These are phyloP conservation scores for Bovichtus diacanthus DNA, from an alignment of 2,797 vertebrate species.

Conservation along the genomic window DNA sequence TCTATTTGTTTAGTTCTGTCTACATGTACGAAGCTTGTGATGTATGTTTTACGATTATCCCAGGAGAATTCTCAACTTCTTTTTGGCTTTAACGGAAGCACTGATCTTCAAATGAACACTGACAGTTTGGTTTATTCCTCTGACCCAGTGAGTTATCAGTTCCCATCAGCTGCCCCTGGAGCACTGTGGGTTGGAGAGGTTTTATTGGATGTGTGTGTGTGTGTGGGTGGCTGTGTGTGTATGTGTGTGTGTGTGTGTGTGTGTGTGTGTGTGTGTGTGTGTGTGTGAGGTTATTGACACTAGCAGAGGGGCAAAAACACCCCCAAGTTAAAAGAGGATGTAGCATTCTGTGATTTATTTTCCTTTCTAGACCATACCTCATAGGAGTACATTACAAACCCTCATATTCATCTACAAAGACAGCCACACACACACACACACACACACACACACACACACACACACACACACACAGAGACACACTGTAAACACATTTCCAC, in stretches of 20 bases:
- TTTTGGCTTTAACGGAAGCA: conserved; percentile 30
- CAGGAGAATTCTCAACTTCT: conserved; percentile 25
- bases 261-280: too few relatives aligned
- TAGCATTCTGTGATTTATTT: conserved; percentile 56
- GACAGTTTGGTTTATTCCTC: conserved; percentile 58
- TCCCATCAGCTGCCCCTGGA: conserved; percentile 62
- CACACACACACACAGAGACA: conserved; percentile 17
- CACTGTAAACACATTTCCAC: conserved; percentile 45
- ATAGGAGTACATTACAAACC: conserved; percentile 40
- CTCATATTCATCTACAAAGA: conserved; percentile 50
- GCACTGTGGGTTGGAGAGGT: conserved; percentile 23
- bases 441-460: conserved; percentile 14
- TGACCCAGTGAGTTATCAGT: conserved; percentile 67
- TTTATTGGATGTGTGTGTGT: conserved; percentile 41
- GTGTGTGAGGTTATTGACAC: conserved; percentile 69
- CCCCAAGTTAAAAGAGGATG: conserved; percentile 65
- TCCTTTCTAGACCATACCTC: conserved; percentile 55
- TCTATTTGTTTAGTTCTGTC: neutral
- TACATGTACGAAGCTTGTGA: neutral
- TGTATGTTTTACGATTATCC: conserved; percentile 30
- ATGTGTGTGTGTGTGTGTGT: conserved; percentile 18
- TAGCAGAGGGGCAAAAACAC: conserved; percentile 71
- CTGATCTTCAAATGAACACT: conserved; percentile 56
- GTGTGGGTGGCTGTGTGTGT: conserved; percentile 19
- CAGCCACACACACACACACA: conserved; percentile 1